These are phyloP conservation scores for Platanista minor DNA, from an alignment of 2,113 vertebrate genomes.

Conservation along the genomic window DNA sequence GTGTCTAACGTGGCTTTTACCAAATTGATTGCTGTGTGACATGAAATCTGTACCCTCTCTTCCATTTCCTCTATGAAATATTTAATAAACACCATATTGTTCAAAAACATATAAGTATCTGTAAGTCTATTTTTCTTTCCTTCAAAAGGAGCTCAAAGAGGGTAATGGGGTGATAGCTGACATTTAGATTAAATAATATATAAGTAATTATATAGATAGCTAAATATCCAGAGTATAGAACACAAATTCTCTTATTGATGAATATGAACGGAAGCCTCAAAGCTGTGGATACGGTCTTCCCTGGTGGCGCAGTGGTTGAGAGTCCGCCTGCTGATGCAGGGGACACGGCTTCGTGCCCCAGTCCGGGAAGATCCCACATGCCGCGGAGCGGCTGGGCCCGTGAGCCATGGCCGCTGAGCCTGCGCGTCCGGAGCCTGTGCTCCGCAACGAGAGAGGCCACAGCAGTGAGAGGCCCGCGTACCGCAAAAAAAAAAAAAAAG, in stretches of 20 bases:
- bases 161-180: not conserved
- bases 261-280: not conserved
- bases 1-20: not conserved
- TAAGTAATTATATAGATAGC: not conserved
- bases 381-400: too few relatives aligned
- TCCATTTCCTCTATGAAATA: not conserved
- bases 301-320: too few relatives aligned
- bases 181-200: not conserved
- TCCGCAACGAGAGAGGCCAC: too few relatives aligned
- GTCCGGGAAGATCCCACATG: too few relatives aligned
- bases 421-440: too few relatives aligned
- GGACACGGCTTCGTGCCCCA: too few relatives aligned
- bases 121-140: not conserved
- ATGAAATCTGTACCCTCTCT: not conserved
- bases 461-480: too few relatives aligned
- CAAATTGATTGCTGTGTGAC: not conserved
- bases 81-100: not conserved
- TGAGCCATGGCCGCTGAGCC: too few relatives aligned
- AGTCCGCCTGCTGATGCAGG: too few relatives aligned
- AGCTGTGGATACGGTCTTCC: not conserved
- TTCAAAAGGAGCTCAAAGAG: not conserved
- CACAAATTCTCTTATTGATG: not conserved
- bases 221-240: not conserved
- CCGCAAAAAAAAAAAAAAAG: too few relatives aligned
- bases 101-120: not conserved